Evolutionary conservation across 2,888 invertebrate genomes (phyloP).

Genomic region (Dioctria linearis): DNA sequence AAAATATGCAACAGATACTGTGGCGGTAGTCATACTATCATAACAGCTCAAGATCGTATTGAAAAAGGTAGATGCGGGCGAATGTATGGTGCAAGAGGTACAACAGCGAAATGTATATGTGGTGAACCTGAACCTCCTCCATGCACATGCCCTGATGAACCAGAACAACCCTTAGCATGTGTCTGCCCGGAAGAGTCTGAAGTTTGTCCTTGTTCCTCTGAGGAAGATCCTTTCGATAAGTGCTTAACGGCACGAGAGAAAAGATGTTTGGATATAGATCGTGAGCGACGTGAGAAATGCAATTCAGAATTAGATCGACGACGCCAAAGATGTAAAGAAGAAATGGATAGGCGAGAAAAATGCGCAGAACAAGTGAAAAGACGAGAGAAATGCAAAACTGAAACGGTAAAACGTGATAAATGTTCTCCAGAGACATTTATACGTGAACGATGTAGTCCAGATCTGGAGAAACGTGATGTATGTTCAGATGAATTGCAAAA

Average conservation of each 20-base stretch:
- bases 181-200: not conserved
- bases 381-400: not conserved
- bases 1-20: conserved; percentile 76
- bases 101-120: conserved; percentile 18
- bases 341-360: no score
- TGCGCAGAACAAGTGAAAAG: not conserved
- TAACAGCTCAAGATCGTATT: conserved; percentile 80
- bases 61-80: conserved; percentile 59
- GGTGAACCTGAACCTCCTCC: conserved; percentile 1
- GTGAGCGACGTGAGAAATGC: not conserved
- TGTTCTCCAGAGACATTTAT: no score
- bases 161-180: not conserved
- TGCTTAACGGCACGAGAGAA: not conserved
- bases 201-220: not conserved
- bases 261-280: conserved; percentile 6
- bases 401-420: not conserved
- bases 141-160: not conserved
- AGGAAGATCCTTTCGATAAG: conserved; percentile 16
- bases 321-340: not conserved
- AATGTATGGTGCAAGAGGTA: not conserved
- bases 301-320: not conserved
- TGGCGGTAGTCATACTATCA: conserved; percentile 83
- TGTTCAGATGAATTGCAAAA: not conserved
- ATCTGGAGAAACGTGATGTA: not conserved
- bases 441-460: no score